A percentile compares a stretch with the other conserved stretches of the same genome.
phyloP scores from a whole-genome alignment of 2,888 invertebrate species.

The Andrena bicolor region DNA sequence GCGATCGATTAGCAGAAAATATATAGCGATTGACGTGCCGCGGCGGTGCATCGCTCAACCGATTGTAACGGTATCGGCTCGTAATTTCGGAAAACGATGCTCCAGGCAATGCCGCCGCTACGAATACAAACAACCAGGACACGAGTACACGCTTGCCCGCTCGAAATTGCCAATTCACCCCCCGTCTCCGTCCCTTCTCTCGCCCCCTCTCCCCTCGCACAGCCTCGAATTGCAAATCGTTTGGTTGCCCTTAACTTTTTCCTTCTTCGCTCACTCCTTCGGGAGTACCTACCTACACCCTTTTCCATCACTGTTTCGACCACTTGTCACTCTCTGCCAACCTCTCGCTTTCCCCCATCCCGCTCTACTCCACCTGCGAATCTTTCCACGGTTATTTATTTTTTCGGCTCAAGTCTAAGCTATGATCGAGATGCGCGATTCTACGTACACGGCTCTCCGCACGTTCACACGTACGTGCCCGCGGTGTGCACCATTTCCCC shows the following conservation, averaged over 20 bases:
- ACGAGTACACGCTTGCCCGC: conserved; percentile 47
- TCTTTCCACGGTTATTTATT: background rate
- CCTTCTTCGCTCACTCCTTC: background rate
- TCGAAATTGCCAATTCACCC: conserved; percentile 58
- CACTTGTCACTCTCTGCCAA: too few relatives aligned
- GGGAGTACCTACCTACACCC: too few relatives aligned
- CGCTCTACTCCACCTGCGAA: too few relatives aligned
- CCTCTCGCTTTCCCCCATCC: too few relatives aligned
- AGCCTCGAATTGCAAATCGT: too few relatives aligned
- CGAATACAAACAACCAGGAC: conserved; percentile 68
- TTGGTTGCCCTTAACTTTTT: background rate
- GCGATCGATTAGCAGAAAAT: conserved; percentile 71
- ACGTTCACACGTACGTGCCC: background rate
- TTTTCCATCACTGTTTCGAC: too few relatives aligned
- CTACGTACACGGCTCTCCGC: background rate
- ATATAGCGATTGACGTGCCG: conserved; percentile 72
- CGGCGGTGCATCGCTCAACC: conserved; percentile 69
- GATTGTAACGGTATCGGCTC: conserved; percentile 72
- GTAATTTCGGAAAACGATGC: conserved; percentile 72
- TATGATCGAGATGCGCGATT: background rate
- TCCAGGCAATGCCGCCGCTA: conserved; percentile 57
- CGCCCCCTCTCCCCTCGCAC: background rate
- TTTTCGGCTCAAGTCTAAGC: background rate
- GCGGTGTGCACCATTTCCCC: background rate
- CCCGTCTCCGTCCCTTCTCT: background rate